phyloP scores from a whole-genome alignment of 2,113 vertebrate species.

The Mola mola region DNA sequence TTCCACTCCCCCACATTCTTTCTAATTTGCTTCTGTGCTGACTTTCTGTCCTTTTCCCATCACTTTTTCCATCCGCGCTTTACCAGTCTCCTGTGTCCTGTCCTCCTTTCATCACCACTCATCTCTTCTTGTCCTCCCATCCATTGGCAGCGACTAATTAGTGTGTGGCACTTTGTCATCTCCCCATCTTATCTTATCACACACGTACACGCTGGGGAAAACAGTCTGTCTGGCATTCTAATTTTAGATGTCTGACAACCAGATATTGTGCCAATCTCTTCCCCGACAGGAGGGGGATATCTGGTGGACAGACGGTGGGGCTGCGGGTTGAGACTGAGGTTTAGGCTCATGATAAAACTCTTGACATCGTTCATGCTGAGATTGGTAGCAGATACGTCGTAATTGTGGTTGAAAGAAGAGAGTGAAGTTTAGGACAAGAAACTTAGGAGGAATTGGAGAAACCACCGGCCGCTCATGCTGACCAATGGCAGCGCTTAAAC shows the following conservation, averaged over 20 bases:
- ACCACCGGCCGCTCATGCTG: no score
- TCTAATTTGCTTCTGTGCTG: slow-evolving; percentile 1
- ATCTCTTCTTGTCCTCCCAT: slow-evolving; percentile 43
- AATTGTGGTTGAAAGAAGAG: neutral
- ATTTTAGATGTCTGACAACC: slow-evolving; percentile 66
- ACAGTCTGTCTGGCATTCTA: slow-evolving; percentile 64
- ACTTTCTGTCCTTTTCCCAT: slow-evolving; percentile 45
- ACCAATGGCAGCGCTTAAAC: no score
- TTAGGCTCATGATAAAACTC: slow-evolving; percentile 13
- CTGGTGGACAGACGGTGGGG: slow-evolving; percentile 40
- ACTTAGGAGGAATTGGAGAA: neutral
- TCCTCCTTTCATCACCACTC: slow-evolving; percentile 64
- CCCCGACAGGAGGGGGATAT: slow-evolving; percentile 41
- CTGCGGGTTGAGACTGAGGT: slow-evolving; percentile 27
- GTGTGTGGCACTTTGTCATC: slow-evolving; percentile 64
- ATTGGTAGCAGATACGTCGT: neutral
- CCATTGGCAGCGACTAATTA: slow-evolving; percentile 70
- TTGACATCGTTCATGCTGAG: slow-evolving; percentile 1
- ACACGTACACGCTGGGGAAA: slow-evolving; percentile 48
- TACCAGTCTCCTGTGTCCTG: slow-evolving; percentile 58
- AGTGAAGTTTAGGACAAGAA: neutral
- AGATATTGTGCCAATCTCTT: slow-evolving; percentile 55
- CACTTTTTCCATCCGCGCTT: slow-evolving; percentile 41
- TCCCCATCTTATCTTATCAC: slow-evolving; percentile 58
- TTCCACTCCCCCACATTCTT: neutral